Evolutionary conservation across 2,113 vertebrate species (phyloP), one percentile per base, ranked within the genome.

Genomic region (Equus przewalskii): DNA sequence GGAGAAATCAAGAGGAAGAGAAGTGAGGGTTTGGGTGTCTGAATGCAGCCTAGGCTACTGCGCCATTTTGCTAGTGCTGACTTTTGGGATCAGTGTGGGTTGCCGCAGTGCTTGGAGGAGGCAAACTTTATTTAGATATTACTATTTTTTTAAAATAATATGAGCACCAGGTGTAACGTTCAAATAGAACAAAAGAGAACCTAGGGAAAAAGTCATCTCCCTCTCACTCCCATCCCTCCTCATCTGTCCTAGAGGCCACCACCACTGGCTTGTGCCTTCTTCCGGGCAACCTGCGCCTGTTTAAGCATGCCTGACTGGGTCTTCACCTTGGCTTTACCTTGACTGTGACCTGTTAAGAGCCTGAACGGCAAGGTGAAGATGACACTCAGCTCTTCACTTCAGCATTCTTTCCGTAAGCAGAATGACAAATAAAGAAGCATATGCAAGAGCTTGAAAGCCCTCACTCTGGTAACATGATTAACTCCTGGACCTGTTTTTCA

Each of bases 401-500:
- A 69, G 28, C 30, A 30, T 76, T 94, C 83, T 86, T 87, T 67
- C 69, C 79, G 86, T 85, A 79, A 90, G 92, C 36, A 80, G 88
- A 90, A 33, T 44, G 65, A 72, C 69, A 69, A 88, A 72, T 64
- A 81, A 58, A 82, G 49, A 87, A 87, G 46, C 49, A 65, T 8
- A 84, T 30, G 16, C 60, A 44, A 86, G 65, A 69, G 49, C 80
- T 79, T 75, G 62, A 97, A 91, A 97, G 81, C 62, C 65, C 49
- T 94, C 72, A 30, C 72, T 95, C 54, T 44, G 67, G 28, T 49
- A 65, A 73, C 11, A 4, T 86, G 80, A 96, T 97, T 94, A 96
- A 65, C 96, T 97, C 70, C 65, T 84, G 21, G 89, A 73, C 95
- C 89, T 75, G 95, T 72, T 92, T 97, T 97, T 97, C 96, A 86